These are phyloP conservation scores for Oncorhynchus clarkii DNA, from an alignment of 2,113 vertebrate genomes.

Conservation along the genomic window DNA sequence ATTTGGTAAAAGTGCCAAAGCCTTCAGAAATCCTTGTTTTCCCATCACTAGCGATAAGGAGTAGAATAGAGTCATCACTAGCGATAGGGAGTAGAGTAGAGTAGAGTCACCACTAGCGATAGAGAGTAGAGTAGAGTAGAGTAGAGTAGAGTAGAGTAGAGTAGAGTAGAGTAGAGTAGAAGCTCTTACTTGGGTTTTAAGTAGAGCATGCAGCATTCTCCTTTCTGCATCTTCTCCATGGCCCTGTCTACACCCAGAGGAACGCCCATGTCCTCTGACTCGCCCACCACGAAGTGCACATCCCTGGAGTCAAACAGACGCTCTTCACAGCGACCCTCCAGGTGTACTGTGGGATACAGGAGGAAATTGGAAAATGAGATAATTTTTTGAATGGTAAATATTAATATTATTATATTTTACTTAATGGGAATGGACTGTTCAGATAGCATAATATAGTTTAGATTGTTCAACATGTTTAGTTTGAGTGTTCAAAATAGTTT, in stretches of 20 bases:
- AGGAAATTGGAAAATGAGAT: not conserved
- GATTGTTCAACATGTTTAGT: too few species aligned
- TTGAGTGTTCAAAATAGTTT: too few species aligned
- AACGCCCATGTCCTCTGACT: constrained; percentile 88
- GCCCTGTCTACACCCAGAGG: constrained; percentile 92
- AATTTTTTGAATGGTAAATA: too few species aligned
- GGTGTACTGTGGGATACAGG: constrained; percentile 77
- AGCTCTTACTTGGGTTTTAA: constrained; percentile 83
- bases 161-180: not conserved
- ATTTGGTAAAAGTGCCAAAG: too few species aligned
- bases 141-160: too few species aligned
- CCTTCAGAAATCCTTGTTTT: too few species aligned
- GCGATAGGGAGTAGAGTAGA: too few species aligned
- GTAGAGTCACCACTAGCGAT: too few species aligned
- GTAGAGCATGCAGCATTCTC: constrained; percentile 87
- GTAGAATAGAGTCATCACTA: not conserved
- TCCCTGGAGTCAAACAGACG: constrained; percentile 86
- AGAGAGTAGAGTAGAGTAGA: too few species aligned
- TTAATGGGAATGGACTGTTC: too few species aligned
- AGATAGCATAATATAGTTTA: too few species aligned
- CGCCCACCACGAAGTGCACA: constrained; percentile 82
- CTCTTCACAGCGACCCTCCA: constrained; percentile 81
- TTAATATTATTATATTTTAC: too few species aligned
- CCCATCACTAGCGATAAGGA: not conserved
- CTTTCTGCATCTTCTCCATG: constrained; percentile 95